phyloP scores from a whole-genome alignment of 2,888 invertebrate species.

The Camponotus fellah region DNA sequence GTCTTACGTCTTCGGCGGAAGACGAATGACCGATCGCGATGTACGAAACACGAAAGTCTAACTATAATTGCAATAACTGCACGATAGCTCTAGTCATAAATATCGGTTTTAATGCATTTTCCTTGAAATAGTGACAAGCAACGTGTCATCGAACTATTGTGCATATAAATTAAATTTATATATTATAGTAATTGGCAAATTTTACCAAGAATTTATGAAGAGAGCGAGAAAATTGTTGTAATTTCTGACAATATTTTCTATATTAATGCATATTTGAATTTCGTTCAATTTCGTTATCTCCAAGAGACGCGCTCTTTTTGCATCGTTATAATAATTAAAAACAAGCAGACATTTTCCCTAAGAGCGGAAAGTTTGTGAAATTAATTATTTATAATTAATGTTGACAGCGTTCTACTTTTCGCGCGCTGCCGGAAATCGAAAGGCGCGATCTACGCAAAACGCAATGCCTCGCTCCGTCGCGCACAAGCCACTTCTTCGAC shows the following conservation, averaged over 20 bases:
- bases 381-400: constrained; percentile 4
- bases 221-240: not conserved
- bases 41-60: constrained; percentile 6
- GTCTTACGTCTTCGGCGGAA: constrained; percentile 28
- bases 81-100: not conserved
- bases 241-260: not conserved
- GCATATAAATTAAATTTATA: not conserved
- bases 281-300: not conserved
- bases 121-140: not conserved
- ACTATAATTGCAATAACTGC: constrained; percentile 3
- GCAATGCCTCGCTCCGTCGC: not conserved
- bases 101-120: not conserved
- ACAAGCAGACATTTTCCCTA: not conserved
- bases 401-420: not conserved
- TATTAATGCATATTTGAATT: not conserved
- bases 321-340: not conserved
- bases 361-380: no score
- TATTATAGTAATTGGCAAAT: not conserved
- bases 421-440: not conserved
- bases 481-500: not conserved
- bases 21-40: constrained; percentile 36
- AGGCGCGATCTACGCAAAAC: not conserved
- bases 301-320: not conserved
- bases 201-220: not conserved
- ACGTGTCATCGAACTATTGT: not conserved